These are phyloP conservation scores for Prostheceraeus crozeri DNA, from an alignment of 2,888 invertebrate genomes.

Conservation along the genomic window DNA sequence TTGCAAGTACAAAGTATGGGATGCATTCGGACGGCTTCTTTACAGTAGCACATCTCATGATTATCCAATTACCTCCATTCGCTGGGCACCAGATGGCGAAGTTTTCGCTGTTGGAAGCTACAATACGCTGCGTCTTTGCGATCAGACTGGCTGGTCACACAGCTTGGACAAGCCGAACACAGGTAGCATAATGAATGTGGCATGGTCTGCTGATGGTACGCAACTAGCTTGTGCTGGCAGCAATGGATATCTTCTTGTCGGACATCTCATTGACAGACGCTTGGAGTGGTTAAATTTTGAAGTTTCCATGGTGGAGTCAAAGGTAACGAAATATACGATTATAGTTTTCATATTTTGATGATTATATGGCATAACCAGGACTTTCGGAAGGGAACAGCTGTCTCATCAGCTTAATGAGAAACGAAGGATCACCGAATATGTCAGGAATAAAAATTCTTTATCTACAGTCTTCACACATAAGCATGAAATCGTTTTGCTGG, in stretches of 20 bases:
- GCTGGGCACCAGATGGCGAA: conserved; percentile 84
- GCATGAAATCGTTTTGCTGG: too few species aligned
- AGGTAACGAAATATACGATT: too few species aligned
- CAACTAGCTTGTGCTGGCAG: conserved; percentile 90
- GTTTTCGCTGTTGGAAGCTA: conserved; percentile 84
- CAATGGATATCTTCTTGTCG: conserved; percentile 79
- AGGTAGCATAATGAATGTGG: conserved; percentile 78
- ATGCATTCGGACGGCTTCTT: conserved; percentile 76
- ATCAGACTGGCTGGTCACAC: conserved; percentile 91
- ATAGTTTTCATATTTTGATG: conserved; percentile 67
- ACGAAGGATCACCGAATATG: too few species aligned
- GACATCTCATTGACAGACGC: conserved; percentile 77
- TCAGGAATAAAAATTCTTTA: too few species aligned
- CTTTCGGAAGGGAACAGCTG: too few species aligned
- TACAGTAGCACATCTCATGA: conserved; percentile 75
- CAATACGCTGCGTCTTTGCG: conserved; percentile 82
- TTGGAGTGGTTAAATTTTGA: conserved; percentile 74
- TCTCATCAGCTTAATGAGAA: too few species aligned
- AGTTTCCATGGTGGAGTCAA: conserved; percentile 66
- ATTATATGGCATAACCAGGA: too few species aligned
- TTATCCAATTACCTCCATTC: conserved; percentile 78
- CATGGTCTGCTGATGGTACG: conserved; percentile 92
- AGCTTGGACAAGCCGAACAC: conserved; percentile 77
- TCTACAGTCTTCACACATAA: too few species aligned
- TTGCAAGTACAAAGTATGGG: conserved; percentile 83